Evolutionary conservation across 2,797 vertebrate species (phyloP).

Genomic region (Pseudomugil tenellus): DNA sequence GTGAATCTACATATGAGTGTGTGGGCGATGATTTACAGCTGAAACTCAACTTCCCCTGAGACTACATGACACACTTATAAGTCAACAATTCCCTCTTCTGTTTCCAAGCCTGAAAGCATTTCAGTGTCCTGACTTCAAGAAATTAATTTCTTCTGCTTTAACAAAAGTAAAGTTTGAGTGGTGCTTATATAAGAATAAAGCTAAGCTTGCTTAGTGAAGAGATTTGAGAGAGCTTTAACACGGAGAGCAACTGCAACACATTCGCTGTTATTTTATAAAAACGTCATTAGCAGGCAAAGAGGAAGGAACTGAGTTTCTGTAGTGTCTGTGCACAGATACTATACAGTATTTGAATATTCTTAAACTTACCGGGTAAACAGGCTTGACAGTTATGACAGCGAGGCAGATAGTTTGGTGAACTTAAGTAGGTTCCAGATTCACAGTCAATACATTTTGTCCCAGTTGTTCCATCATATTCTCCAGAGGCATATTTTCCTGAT

Average conservation of each 20-base stretch:
- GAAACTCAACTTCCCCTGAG: background rate
- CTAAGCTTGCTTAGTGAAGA: background rate
- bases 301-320: background rate
- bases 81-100: background rate
- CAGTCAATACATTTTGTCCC: constrained; percentile 33
- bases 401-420: constrained; percentile 37
- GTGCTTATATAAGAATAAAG: background rate
- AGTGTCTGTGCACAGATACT: background rate
- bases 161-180: background rate
- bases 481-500: constrained; percentile 46
- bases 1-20: background rate
- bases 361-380: constrained; percentile 63
- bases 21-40: background rate
- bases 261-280: background rate
- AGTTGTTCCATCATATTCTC: constrained; percentile 1
- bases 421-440: rapidly evolving
- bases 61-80: background rate
- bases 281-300: background rate
- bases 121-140: background rate
- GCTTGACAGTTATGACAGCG: constrained; percentile 9
- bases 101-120: background rate
- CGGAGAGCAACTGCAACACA: background rate
- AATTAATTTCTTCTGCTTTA: background rate
- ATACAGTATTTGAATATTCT: background rate
- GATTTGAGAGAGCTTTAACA: too few relatives aligned